A percentile compares a stretch with the other conserved stretches of the same genome.
phyloP scores from a whole-genome alignment of 2,797 vertebrate species.

The Ibycter americanus region DNA sequence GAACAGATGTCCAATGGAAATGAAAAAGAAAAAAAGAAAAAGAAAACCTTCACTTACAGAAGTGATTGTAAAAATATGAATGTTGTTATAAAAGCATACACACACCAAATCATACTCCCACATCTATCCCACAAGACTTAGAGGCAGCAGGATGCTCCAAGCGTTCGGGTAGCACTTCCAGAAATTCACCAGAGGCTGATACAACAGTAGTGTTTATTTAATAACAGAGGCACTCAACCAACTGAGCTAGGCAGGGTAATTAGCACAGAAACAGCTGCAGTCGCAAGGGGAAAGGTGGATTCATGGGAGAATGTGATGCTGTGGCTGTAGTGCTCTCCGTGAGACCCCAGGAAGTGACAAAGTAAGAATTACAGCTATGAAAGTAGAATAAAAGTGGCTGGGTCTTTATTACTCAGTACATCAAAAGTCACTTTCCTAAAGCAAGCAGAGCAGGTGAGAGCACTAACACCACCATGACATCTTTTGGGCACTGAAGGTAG shows the following conservation, averaged over 20 bases:
- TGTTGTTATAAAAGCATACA: background rate
- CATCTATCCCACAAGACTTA: background rate
- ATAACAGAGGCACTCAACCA: constrained; percentile 8
- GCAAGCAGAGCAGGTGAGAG: background rate
- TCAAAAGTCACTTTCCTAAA: background rate
- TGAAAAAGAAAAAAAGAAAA: background rate
- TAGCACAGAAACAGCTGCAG: constrained; percentile 28
- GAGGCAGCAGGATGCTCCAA: background rate
- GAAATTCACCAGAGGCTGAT: background rate
- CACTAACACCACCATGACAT: background rate
- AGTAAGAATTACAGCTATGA: background rate
- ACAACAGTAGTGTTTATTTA: constrained; percentile 21
- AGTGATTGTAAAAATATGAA: background rate
- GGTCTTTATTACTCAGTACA: background rate
- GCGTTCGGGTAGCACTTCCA: background rate
- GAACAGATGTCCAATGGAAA: background rate
- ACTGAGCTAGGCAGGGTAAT: background rate
- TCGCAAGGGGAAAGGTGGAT: background rate
- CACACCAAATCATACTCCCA: background rate
- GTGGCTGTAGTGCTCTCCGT: background rate
- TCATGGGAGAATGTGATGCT: background rate
- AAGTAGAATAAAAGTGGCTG: background rate
- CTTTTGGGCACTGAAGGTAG: background rate
- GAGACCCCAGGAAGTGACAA: background rate
- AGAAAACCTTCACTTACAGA: background rate